Evolutionary conservation across 2,888 invertebrate species (phyloP).

Genomic region (Globia sparganii): DNA sequence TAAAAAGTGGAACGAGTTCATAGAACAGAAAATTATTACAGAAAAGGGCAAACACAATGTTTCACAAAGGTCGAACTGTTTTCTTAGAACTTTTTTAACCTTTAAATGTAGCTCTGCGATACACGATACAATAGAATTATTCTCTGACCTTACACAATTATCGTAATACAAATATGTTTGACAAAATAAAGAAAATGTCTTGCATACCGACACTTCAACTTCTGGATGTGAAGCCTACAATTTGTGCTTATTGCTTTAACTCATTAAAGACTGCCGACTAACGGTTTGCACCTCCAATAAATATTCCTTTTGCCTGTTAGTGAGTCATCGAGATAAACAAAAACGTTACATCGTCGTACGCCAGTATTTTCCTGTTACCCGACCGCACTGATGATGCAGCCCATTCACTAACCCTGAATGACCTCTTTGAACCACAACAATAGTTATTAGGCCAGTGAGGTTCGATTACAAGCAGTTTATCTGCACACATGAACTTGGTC

Average conservation of each 20-base stretch:
- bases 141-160: background rate
- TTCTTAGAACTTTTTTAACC: slow-evolving; percentile 34
- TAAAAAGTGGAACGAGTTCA: slow-evolving; percentile 26
- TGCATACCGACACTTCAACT: background rate
- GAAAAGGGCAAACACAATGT: slow-evolving; percentile 31
- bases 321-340: slow-evolving; percentile 52
- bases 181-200: background rate
- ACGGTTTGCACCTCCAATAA: slow-evolving; percentile 40
- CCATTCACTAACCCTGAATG: slow-evolving; percentile 43
- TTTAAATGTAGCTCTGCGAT: slow-evolving; percentile 32
- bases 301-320: slow-evolving; percentile 25
- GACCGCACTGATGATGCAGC: slow-evolving; percentile 37
- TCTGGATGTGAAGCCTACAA: background rate
- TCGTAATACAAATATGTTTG: background rate
- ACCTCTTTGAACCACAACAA: slow-evolving; percentile 28
- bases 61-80: slow-evolving; percentile 40
- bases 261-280: background rate
- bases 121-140: slow-evolving; percentile 17
- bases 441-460: slow-evolving; percentile 1
- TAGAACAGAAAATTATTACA: slow-evolving; percentile 27
- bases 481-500: slow-evolving; percentile 13
- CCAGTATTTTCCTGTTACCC: slow-evolving; percentile 55
- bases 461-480: slow-evolving; percentile 16
- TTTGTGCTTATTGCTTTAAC: background rate
- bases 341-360: slow-evolving; percentile 20